phyloP scores from a whole-genome alignment of 2,888 invertebrate species.

The Cantharis flavilabris region DNA sequence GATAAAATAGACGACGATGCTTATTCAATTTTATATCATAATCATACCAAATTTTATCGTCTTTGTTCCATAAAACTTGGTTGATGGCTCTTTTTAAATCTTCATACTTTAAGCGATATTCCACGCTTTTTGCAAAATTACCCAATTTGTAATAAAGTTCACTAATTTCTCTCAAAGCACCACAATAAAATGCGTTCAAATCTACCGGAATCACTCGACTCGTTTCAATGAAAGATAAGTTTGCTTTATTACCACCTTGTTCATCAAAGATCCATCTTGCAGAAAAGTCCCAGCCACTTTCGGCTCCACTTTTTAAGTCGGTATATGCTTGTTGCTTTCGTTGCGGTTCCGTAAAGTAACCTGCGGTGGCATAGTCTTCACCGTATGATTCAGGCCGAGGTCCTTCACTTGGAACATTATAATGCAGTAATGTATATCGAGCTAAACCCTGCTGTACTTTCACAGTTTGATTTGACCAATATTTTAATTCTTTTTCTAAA shows the following conservation, averaged over 20 bases:
- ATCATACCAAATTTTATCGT: slow-evolving; percentile 81
- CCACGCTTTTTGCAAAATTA: slow-evolving; percentile 55
- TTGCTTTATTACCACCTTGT: slow-evolving; percentile 60
- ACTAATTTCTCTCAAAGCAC: slow-evolving; percentile 67
- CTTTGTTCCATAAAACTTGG: slow-evolving; percentile 74
- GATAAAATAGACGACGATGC: slow-evolving; percentile 69
- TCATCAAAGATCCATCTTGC: slow-evolving; percentile 74
- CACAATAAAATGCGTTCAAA: slow-evolving; percentile 76
- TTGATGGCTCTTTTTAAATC: slow-evolving; percentile 67
- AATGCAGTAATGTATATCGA: slow-evolving; percentile 63
- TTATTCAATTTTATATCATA: slow-evolving; percentile 64
- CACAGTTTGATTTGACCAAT: slow-evolving; percentile 66
- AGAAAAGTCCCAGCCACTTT: slow-evolving; percentile 89
- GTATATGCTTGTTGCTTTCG: slow-evolving; percentile 61
- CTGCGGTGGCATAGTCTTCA: slow-evolving; percentile 64
- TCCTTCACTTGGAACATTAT: slow-evolving; percentile 63
- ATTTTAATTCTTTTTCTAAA: slow-evolving; percentile 67
- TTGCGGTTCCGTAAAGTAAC: slow-evolving; percentile 52
- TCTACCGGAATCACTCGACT: slow-evolving; percentile 79
- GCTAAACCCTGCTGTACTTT: slow-evolving; percentile 57
- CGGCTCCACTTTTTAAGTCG: slow-evolving; percentile 78
- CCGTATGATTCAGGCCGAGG: slow-evolving; percentile 75
- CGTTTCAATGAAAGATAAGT: slow-evolving; percentile 68
- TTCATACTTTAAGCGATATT: slow-evolving; percentile 61
- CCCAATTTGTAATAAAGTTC: slow-evolving; percentile 62